Conservation (phyloP, 1,140 invertebrate genomes). For the Trichonephila clavata region DNA sequence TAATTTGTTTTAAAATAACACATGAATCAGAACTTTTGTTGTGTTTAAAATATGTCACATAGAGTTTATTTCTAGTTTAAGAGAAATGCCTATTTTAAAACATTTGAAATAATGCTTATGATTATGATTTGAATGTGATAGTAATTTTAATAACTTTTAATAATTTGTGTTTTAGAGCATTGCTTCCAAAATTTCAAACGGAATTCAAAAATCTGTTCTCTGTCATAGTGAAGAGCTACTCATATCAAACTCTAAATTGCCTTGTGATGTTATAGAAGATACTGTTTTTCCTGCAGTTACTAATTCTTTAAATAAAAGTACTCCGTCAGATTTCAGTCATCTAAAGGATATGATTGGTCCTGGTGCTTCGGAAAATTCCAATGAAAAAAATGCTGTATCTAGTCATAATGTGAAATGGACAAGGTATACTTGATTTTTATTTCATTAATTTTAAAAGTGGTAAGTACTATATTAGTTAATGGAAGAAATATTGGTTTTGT, state of each 20-base stretch:
- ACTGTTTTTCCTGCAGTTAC: constrained; percentile 51
- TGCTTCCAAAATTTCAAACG: neutral
- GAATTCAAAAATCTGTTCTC: neutral
- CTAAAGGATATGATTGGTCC: constrained; percentile 20
- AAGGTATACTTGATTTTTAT: neutral
- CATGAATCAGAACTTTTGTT: too few species aligned
- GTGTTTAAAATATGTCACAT: too few species aligned
- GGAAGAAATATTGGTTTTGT: too few species aligned
- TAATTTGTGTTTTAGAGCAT: neutral
- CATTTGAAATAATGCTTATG: too few species aligned
- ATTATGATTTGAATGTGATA: too few species aligned
- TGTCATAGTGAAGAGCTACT: neutral
- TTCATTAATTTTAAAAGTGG: neutral
- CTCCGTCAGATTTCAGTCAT: constrained; percentile 67
- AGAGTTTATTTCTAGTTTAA: too few species aligned
- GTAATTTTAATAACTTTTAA: neutral
- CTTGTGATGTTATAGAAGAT: constrained; percentile 75
- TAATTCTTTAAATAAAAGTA: constrained; percentile 1
- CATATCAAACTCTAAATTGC: constrained; percentile 12
- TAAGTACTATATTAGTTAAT: neutral
- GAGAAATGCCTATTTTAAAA: too few species aligned
- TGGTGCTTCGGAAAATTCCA: neutral
- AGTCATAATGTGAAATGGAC: constrained; percentile 42
- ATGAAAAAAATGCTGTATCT: neutral
- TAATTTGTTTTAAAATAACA: too few species aligned